Conservation (phyloP, 2,888 invertebrate genomes). For the Pyrrhia umbra region DNA sequence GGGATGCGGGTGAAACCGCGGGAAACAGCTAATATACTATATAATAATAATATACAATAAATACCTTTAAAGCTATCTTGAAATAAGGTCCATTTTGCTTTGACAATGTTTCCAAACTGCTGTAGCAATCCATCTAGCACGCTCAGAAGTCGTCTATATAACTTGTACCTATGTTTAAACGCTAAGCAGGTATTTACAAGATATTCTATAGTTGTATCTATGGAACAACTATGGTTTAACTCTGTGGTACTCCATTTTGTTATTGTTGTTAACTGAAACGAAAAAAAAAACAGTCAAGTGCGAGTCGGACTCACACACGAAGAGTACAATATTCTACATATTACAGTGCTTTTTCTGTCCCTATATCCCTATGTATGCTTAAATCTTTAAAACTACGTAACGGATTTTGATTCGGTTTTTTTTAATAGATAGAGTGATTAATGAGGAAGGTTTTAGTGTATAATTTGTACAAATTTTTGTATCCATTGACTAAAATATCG, state of each 20-base stretch:
- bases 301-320: too few species aligned
- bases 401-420: too few species aligned
- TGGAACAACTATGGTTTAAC: constrained; percentile 11
- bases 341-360: too few species aligned
- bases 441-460: too few species aligned
- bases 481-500: too few species aligned
- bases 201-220: constrained; percentile 60
- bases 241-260: constrained; percentile 50
- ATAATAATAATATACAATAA: not conserved
- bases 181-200: constrained; percentile 68
- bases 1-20: too few species aligned
- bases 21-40: not conserved
- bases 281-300: too few species aligned
- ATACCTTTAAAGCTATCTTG: constrained; percentile 66
- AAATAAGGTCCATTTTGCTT: constrained; percentile 68
- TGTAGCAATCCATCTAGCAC: constrained; percentile 65
- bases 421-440: too few species aligned
- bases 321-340: too few species aligned
- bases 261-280: constrained; percentile 53
- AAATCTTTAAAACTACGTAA: too few species aligned
- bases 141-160: constrained; percentile 61
- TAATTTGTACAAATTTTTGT: too few species aligned
- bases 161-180: constrained; percentile 39
- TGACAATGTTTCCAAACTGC: constrained; percentile 58
- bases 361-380: too few species aligned